phyloP scores from a whole-genome alignment of 1,140 invertebrate genomes.

The Drosophila biarmipes region DNA sequence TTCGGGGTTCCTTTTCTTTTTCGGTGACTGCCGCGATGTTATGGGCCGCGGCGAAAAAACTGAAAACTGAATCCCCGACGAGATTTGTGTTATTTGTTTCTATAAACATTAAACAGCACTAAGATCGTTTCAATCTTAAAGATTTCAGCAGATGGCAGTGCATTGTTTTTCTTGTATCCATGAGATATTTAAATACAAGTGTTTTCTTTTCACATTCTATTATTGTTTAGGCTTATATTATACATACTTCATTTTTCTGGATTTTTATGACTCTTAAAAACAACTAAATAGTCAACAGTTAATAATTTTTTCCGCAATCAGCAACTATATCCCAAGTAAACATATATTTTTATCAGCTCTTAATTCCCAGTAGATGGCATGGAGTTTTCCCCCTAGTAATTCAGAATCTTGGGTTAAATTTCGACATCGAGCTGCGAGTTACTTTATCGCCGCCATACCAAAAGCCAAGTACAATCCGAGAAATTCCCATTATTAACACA shows the following conservation, averaged over 20 bases:
- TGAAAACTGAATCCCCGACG: slow-evolving; percentile 27
- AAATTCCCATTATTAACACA: slow-evolving; percentile 41
- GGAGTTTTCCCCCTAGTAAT: neutral
- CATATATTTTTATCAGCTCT: neutral
- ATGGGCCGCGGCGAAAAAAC: slow-evolving; percentile 36
- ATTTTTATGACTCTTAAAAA: too few relatives aligned
- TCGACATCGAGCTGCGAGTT: neutral
- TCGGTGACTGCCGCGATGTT: slow-evolving; percentile 5
- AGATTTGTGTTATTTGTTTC: slow-evolving; percentile 65
- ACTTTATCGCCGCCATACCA: slow-evolving; percentile 15
- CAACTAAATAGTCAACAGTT: too few relatives aligned
- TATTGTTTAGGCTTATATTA: too few relatives aligned
- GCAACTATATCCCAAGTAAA: neutral
- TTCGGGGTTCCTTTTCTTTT: slow-evolving; percentile 23
- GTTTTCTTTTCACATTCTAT: too few relatives aligned
- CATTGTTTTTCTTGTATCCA: slow-evolving; percentile 44
- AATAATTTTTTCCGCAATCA: too few relatives aligned
- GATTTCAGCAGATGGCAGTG: slow-evolving; percentile 53
- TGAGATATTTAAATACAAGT: too few relatives aligned
- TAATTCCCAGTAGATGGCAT: neutral
- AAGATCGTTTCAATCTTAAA: slow-evolving; percentile 27
- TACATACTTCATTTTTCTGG: too few relatives aligned
- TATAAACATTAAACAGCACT: slow-evolving; percentile 66
- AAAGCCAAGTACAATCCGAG: slow-evolving; percentile 6
- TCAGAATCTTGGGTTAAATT: slow-evolving; percentile 2